These are phyloP conservation scores for Austrolebias charrua DNA, from an alignment of 2,797 vertebrate species.

Conservation along the genomic window DNA sequence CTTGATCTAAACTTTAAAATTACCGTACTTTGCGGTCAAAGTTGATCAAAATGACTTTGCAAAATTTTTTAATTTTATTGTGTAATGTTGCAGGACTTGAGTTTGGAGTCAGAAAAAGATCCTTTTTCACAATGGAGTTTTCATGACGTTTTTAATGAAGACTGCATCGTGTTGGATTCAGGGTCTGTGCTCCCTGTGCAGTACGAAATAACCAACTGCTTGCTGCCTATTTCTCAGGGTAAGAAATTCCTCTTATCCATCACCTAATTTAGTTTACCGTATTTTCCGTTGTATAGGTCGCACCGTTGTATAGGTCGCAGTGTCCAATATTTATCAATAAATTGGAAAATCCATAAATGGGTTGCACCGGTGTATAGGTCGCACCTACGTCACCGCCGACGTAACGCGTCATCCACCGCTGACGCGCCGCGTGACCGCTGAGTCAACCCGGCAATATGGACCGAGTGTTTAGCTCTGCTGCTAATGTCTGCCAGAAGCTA, in stretches of 20 bases:
- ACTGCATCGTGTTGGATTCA: conserved; percentile 91
- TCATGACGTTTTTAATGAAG: conserved; percentile 90
- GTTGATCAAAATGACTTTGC: background rate
- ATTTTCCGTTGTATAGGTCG: too few species aligned
- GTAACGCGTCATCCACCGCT: too few species aligned
- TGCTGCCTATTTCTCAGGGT: conserved; percentile 86
- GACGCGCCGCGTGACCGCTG: too few species aligned
- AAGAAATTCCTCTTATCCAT: conserved; percentile 12
- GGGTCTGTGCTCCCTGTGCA: conserved; percentile 86
- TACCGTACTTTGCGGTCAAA: background rate
- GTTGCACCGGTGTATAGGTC: too few species aligned
- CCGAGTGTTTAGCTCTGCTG: too few species aligned
- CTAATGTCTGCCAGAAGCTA: too few species aligned
- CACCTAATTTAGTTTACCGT: background rate
- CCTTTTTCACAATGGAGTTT: conserved; percentile 86
- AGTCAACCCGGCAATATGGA: too few species aligned
- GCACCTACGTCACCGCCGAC: too few species aligned
- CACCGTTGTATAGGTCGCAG: too few species aligned
- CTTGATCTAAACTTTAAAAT: too few species aligned
- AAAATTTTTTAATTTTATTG: conserved; percentile 2
- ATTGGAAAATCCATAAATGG: too few species aligned
- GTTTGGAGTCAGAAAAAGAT: conserved; percentile 82
- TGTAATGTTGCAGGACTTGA: conserved; percentile 71
- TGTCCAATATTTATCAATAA: too few species aligned
- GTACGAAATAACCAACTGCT: conserved; percentile 87